Evolutionary conservation across 2,113 vertebrate species (phyloP).

Genomic region (Todiramphus chloris): DNA sequence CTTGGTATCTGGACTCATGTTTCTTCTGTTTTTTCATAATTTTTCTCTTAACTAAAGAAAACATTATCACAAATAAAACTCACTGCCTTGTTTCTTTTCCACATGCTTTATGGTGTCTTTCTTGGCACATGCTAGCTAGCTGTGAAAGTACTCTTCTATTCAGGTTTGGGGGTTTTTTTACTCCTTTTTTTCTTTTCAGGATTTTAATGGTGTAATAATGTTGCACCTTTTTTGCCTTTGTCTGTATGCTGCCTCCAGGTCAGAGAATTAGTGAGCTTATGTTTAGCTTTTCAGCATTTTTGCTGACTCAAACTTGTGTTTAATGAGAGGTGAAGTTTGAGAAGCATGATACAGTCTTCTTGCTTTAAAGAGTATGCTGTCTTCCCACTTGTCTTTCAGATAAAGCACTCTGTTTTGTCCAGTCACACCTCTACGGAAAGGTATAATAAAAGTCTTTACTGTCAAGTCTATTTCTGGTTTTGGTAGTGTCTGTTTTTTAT

Average conservation of each 20-base stretch:
- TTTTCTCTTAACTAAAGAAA: neutral
- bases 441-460: slow-evolving; percentile 70
- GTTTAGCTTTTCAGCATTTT: neutral
- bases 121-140: neutral
- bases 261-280: neutral
- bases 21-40: neutral
- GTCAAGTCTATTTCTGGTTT: neutral
- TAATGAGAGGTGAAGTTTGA: slow-evolving; percentile 14
- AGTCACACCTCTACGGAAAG: slow-evolving; percentile 82
- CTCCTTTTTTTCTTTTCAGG: neutral
- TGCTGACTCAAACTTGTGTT: neutral
- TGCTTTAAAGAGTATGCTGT: slow-evolving; percentile 22
- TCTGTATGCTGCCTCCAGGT: neutral
- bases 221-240: neutral
- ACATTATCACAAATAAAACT: neutral
- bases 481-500: neutral
- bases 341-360: neutral
- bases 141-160: neutral
- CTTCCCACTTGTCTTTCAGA: slow-evolving; percentile 71
- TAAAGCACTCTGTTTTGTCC: slow-evolving; percentile 80
- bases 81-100: neutral
- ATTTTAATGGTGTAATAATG: neutral
- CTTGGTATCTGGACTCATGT: neutral
- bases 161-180: too few relatives aligned
- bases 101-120: neutral